A percentile compares a stretch with the other conserved stretches of the same genome.
Conservation (phyloP, 2,113 vertebrate genomes). For the Tupaia tana region DNA sequence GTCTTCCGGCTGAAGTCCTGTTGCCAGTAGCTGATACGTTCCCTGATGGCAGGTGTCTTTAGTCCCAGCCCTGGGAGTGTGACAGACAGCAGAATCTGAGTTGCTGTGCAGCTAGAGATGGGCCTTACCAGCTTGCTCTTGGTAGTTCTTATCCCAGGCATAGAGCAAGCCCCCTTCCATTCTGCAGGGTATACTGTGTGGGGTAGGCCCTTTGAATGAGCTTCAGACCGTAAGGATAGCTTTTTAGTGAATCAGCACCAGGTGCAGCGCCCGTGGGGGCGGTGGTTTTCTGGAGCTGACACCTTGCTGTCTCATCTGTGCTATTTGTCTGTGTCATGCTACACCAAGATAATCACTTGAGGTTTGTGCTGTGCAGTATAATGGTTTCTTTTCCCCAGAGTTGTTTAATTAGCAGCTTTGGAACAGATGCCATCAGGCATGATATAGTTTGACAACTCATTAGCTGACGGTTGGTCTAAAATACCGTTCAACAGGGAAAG, state of each 20-base stretch:
- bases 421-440: constrained; percentile 49
- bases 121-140: neutral
- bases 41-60: rapidly evolving
- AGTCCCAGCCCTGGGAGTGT: neutral
- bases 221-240: neutral
- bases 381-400: constrained; percentile 51
- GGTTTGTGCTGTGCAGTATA: constrained; percentile 29
- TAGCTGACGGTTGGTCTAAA: neutral
- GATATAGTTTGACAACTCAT: neutral
- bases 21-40: neutral
- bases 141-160: neutral
- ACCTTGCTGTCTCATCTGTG: constrained; percentile 50
- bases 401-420: constrained; percentile 63
- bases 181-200: neutral
- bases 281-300: constrained; percentile 39
- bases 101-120: rapidly evolving
- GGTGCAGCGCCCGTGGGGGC: neutral
- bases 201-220: neutral
- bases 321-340: constrained; percentile 31
- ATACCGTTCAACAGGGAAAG: neutral
- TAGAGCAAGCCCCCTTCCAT: neutral
- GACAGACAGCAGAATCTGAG: neutral
- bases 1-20: neutral
- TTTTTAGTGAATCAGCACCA: neutral
- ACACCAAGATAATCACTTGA: neutral